Evolutionary conservation across 2,888 invertebrate species (phyloP).

Genomic region (Himalopsyche japonica): DNA sequence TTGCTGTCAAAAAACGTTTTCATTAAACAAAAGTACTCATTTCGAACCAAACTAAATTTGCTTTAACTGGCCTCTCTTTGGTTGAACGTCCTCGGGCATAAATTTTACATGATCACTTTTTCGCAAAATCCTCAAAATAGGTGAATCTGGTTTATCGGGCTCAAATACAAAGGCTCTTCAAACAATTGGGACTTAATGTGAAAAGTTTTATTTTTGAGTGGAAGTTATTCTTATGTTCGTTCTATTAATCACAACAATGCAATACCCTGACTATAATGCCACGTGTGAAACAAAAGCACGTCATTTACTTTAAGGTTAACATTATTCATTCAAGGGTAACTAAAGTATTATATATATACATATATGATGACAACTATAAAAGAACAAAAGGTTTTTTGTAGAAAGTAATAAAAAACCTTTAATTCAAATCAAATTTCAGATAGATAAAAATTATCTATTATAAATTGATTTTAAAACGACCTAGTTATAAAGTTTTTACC

Average conservation of each 20-base stretch:
- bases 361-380: too few relatives aligned
- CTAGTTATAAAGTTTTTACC: too few relatives aligned
- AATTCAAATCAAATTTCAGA: too few relatives aligned
- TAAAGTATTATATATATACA: too few relatives aligned
- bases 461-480: too few relatives aligned
- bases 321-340: too few relatives aligned
- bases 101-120: neutral
- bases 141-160: neutral
- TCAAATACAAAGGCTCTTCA: neutral
- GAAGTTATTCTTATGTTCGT: neutral
- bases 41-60: neutral
- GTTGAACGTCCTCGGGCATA: neutral
- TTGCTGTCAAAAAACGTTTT: neutral
- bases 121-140: neutral
- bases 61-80: neutral
- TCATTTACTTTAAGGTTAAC: too few relatives aligned
- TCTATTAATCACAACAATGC: neutral
- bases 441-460: too few relatives aligned
- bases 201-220: neutral
- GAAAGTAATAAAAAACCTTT: too few relatives aligned
- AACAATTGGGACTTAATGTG: neutral
- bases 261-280: neutral
- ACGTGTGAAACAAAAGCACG: too few relatives aligned
- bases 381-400: too few relatives aligned
- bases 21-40: neutral